A percentile compares a stretch with the other conserved stretches of the same genome.
phyloP scores from a whole-genome alignment of 2,888 invertebrate genomes.

The Pterostichus niger region DNA sequence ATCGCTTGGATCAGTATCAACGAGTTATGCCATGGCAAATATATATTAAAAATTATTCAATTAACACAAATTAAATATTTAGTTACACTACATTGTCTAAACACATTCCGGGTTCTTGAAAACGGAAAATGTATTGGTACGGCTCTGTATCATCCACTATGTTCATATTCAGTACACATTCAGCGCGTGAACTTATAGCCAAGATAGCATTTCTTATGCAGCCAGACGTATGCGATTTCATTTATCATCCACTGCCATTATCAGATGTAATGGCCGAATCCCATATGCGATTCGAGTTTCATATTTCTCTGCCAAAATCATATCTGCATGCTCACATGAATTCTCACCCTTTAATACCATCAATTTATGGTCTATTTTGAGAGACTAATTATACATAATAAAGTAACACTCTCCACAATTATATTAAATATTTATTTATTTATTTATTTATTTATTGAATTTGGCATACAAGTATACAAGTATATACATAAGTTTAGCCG shows the following conservation, averaged over 20 bases:
- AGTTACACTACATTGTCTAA: too few species aligned
- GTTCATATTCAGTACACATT: slow-evolving; percentile 36
- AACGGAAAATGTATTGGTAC: neutral
- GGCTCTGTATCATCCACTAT: neutral
- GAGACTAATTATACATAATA: neutral
- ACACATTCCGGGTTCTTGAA: neutral
- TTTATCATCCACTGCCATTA: slow-evolving; percentile 53
- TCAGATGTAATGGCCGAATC: slow-evolving; percentile 38
- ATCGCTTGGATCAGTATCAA: too few species aligned
- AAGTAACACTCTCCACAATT: too few species aligned
- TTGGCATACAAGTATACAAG: too few species aligned
- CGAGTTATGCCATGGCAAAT: too few species aligned
- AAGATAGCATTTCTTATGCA: slow-evolving; percentile 53
- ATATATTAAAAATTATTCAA: too few species aligned
- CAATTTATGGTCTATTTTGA: neutral
- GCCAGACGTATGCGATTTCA: slow-evolving; percentile 26
- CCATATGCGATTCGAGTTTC: neutral
- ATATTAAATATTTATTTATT: too few species aligned
- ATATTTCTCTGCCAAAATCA: slow-evolving; percentile 17
- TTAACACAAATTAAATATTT: too few species aligned
- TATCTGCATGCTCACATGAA: neutral
- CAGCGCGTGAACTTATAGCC: slow-evolving; percentile 28
- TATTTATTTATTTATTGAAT: too few species aligned
- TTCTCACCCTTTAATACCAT: neutral
- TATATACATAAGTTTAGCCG: too few species aligned